These are phyloP conservation scores for Stegodyphus dumicola DNA, from an alignment of 1,140 invertebrate genomes.

Conservation along the genomic window DNA sequence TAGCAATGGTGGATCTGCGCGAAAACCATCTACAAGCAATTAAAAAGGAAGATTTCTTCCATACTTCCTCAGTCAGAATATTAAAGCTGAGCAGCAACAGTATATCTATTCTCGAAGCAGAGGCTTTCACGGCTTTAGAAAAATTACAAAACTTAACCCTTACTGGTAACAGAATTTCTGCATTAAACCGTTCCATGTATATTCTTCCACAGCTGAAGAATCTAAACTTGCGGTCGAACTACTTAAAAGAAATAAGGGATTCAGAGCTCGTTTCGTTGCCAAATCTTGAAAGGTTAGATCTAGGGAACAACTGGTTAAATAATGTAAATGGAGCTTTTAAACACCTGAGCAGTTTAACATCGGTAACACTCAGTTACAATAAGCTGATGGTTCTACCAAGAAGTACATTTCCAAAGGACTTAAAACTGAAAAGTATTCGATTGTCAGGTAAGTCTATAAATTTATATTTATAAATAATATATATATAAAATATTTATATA, in stretches of 20 bases:
- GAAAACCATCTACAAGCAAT: background rate
- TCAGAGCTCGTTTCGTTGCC: background rate
- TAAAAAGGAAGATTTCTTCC: background rate
- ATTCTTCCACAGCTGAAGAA: background rate
- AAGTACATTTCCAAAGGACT: conserved; percentile 13
- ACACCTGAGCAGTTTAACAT: background rate
- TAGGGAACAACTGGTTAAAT: background rate
- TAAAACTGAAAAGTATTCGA: background rate
- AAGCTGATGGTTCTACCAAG: conserved; percentile 4
- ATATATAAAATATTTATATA: too few species aligned
- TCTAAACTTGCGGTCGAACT: background rate
- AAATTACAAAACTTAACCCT: conserved; percentile 1
- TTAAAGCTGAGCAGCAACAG: conserved; percentile 1
- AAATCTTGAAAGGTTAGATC: background rate
- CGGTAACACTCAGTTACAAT: background rate
- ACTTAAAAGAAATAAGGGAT: background rate
- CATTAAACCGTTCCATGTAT: conserved; percentile 1
- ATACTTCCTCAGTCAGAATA: background rate
- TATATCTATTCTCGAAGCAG: background rate
- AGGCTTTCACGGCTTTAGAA: background rate
- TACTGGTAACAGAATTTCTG: background rate
- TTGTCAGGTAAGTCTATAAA: background rate
- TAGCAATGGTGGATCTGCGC: background rate
- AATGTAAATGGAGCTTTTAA: conserved; percentile 27
- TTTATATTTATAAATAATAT: too few species aligned